These are phyloP conservation scores for Sebastes minor DNA, from an alignment of 2,797 vertebrate species.

Conservation along the genomic window DNA sequence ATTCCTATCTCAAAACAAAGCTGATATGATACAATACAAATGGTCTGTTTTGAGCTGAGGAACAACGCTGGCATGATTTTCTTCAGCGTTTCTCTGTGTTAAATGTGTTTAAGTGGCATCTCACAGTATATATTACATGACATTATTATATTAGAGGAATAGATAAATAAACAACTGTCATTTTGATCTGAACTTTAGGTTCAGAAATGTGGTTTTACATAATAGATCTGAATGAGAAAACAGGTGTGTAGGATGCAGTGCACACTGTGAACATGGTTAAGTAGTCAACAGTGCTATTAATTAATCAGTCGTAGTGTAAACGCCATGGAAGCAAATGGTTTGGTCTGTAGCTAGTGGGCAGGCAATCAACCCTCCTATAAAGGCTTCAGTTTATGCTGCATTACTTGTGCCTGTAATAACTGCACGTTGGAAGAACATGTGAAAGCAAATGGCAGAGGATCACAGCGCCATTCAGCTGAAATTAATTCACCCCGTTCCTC, in stretches of 20 bases:
- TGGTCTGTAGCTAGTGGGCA: background rate
- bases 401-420: background rate
- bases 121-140: background rate
- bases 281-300: background rate
- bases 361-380: background rate
- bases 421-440: background rate
- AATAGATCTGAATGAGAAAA: background rate
- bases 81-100: conserved; percentile 3
- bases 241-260: background rate
- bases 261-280: background rate
- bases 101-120: background rate
- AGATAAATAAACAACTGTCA: conserved; percentile 21
- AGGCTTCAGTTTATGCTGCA: background rate
- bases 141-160: conserved; percentile 17
- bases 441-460: conserved; percentile 14
- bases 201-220: conserved; percentile 2
- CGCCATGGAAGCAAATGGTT: background rate
- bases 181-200: background rate
- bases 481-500: conserved; percentile 13
- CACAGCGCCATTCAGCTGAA: background rate
- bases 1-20: conserved; percentile 37
- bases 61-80: conserved; percentile 34
- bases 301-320: background rate
- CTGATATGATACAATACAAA: conserved; percentile 19
- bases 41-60: background rate